Evolutionary conservation across 2,113 vertebrate genomes (phyloP).

Genomic region (Cervus canadensis): DNA sequence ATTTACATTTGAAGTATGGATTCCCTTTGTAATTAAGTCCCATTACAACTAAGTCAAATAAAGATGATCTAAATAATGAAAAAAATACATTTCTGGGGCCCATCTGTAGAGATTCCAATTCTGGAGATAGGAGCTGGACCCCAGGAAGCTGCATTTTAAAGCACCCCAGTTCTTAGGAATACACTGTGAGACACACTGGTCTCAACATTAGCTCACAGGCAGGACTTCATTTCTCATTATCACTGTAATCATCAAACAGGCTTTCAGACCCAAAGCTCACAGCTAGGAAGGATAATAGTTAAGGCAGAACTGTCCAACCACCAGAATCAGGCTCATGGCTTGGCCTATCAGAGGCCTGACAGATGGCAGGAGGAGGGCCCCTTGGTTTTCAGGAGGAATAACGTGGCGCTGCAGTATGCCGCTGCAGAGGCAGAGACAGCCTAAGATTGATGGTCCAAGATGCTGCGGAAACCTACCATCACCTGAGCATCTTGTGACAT

Average conservation of each 20-base stretch:
- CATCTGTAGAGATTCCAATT: neutral
- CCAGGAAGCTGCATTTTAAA: neutral
- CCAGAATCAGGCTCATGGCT: neutral
- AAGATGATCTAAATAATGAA: neutral
- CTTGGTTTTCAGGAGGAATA: conserved; percentile 28
- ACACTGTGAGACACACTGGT: neutral
- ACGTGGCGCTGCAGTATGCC: conserved; percentile 16
- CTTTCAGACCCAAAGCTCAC: neutral
- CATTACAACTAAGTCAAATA: neutral
- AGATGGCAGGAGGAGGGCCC: conserved; percentile 23
- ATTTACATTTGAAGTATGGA: neutral
- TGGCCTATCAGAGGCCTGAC: neutral
- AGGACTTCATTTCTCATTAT: neutral
- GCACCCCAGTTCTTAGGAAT: neutral
- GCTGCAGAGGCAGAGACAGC: conserved; percentile 49
- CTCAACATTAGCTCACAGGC: neutral
- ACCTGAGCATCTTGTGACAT: conserved; percentile 64
- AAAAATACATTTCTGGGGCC: neutral
- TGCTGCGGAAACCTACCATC: conserved; percentile 59
- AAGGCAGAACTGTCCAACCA: neutral
- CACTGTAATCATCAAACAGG: neutral
- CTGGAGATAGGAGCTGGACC: neutral
- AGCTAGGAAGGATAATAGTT: neutral
- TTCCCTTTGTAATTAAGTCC: neutral
- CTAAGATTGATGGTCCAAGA: conserved; percentile 6